Evolutionary conservation across 2,797 vertebrate genomes (phyloP).

Genomic region (Mionectes olivaceus): DNA sequence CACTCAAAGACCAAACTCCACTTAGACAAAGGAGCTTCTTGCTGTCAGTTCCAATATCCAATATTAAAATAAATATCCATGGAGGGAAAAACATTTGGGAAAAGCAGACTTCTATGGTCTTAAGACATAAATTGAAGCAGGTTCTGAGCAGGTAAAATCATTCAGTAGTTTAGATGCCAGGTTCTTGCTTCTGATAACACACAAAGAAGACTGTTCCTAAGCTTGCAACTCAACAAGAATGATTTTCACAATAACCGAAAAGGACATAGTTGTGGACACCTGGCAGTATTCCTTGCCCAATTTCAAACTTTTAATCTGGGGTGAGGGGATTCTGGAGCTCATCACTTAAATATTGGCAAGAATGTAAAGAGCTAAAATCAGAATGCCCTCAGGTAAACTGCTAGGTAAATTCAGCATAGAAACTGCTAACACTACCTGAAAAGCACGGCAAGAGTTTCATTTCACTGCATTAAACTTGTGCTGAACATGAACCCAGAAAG

Average conservation of each 20-base stretch:
- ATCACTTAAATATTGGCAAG: neutral
- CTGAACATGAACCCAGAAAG: neutral
- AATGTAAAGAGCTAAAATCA: neutral
- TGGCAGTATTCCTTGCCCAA: neutral
- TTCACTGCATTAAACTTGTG: neutral
- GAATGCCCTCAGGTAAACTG: neutral
- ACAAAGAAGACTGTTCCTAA: neutral
- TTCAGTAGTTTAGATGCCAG: neutral
- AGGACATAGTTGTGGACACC: neutral
- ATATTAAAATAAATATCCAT: neutral
- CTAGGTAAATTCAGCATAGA: neutral
- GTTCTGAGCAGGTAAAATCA: neutral
- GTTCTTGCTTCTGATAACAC: neutral
- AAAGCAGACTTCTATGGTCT: neutral
- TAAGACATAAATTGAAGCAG: neutral
- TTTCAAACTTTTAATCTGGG: neutral
- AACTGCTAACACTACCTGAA: neutral
- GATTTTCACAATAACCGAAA: neutral
- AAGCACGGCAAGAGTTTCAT: neutral
- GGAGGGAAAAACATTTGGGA: neutral
- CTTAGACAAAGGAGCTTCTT: rapidly evolving
- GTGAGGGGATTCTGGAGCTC: neutral
- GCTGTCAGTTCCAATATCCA: neutral
- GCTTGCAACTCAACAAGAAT: neutral
- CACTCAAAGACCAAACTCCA: neutral